Conservation (phyloP, 2,797 vertebrate species). For the Cynodonichthys magdalenae region DNA sequence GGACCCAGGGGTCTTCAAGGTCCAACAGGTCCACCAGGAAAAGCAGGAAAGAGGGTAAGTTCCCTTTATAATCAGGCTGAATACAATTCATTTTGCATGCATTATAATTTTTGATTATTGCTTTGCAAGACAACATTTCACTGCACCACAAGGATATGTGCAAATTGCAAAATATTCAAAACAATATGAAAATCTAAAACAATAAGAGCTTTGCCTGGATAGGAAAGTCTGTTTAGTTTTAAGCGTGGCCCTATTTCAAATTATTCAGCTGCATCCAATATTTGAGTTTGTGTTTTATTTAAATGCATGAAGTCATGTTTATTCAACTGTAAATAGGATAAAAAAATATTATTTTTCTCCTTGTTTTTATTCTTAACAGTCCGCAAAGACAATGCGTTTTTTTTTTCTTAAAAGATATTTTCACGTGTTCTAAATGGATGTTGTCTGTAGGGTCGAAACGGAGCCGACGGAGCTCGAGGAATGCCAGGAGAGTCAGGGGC, state of each 20-base stretch:
- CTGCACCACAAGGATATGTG: conserved; percentile 2
- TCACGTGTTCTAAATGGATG: conserved; percentile 18
- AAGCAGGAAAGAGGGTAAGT: conserved; percentile 92
- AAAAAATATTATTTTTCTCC: conserved; percentile 5
- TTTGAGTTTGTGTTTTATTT: conserved; percentile 19
- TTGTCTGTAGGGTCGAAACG: conserved; percentile 88
- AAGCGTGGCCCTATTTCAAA: conserved; percentile 42
- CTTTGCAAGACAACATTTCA: not conserved
- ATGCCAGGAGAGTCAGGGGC: conserved; percentile 93
- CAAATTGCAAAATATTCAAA: not conserved
- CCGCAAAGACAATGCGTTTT: conserved; percentile 26
- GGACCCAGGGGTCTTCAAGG: conserved; percentile 96
- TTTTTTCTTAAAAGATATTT: conserved; percentile 27
- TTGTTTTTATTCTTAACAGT: conserved; percentile 21
- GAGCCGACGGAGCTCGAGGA: conserved; percentile 93
- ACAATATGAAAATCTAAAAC: not conserved
- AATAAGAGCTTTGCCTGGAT: conserved; percentile 1
- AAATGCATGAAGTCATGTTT: conserved; percentile 48
- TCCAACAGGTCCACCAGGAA: conserved; percentile 85
- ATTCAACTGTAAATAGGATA: conserved; percentile 38
- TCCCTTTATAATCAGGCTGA: conserved; percentile 1
- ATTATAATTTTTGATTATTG: conserved; percentile 4
- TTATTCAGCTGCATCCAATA: conserved; percentile 50
- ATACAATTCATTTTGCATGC: not conserved
- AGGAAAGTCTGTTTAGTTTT: conserved; percentile 22